phyloP scores from a whole-genome alignment of 2,113 vertebrate species.

The Atractosteus spatula region DNA sequence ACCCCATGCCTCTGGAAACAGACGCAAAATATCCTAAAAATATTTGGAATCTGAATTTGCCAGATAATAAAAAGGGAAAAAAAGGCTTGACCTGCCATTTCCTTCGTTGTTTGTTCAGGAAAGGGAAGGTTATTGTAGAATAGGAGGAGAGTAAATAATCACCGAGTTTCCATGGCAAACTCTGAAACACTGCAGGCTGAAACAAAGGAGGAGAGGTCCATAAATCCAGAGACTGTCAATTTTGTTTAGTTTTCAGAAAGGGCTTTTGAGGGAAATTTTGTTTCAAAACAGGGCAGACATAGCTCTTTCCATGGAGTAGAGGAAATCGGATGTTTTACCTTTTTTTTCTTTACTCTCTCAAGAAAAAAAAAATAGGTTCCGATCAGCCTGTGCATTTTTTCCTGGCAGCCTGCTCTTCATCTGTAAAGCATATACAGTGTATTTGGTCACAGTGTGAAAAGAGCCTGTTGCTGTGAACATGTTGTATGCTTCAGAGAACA shows the following conservation, averaged over 20 bases:
- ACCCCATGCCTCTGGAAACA: no score
- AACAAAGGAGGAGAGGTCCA: slow-evolving; percentile 65
- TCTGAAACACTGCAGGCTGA: slow-evolving; percentile 61
- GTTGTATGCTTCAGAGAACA: slow-evolving; percentile 64
- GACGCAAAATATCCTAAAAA: neutral
- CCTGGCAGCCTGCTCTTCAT: slow-evolving; percentile 51
- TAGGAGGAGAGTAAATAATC: slow-evolving; percentile 71
- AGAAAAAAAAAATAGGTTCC: slow-evolving; percentile 28
- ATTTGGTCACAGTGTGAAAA: slow-evolving; percentile 64
- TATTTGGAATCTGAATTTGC: slow-evolving; percentile 50
- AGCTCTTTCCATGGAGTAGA: slow-evolving; percentile 62
- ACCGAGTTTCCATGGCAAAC: slow-evolving; percentile 76
- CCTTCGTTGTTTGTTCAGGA: slow-evolving; percentile 70
- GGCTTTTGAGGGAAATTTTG: slow-evolving; percentile 69
- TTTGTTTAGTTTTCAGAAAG: slow-evolving; percentile 73
- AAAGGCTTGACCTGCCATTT: slow-evolving; percentile 70
- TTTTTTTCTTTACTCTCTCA: slow-evolving; percentile 32
- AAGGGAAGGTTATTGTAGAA: slow-evolving; percentile 66
- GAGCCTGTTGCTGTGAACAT: slow-evolving; percentile 58
- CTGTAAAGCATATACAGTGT: slow-evolving; percentile 63
- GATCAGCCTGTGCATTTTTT: slow-evolving; percentile 54
- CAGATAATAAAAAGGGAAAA: slow-evolving; percentile 60
- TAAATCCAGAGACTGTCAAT: slow-evolving; percentile 79
- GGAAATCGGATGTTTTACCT: slow-evolving; percentile 60
- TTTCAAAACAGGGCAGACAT: slow-evolving; percentile 62